These are phyloP conservation scores for Picathartes gymnocephalus DNA, from an alignment of 2,113 vertebrate species.

Conservation along the genomic window DNA sequence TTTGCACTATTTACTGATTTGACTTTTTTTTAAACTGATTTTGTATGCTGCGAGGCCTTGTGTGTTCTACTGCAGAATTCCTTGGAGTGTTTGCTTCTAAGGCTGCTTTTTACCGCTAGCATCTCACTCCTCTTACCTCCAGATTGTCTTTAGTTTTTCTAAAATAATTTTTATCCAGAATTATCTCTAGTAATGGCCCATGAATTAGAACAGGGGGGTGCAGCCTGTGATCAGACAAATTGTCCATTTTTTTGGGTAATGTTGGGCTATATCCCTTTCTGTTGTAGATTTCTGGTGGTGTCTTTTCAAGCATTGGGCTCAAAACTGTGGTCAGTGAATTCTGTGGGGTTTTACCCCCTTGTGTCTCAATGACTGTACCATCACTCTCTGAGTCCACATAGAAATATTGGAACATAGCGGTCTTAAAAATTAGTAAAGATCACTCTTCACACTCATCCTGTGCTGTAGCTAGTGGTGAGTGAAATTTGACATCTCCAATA, in stretches of 20 bases:
- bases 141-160: neutral
- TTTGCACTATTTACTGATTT: neutral
- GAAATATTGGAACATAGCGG: neutral
- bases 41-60: neutral
- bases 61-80: neutral
- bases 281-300: neutral
- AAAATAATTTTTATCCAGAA: neutral
- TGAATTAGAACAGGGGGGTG: neutral
- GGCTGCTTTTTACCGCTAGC: neutral
- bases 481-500: neutral
- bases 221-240: neutral
- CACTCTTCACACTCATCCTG: neutral
- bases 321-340: neutral
- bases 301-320: neutral
- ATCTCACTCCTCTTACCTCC: neutral
- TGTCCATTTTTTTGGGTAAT: neutral
- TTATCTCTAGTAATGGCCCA: neutral
- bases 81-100: neutral
- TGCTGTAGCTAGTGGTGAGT: neutral
- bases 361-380: neutral
- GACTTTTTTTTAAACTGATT: neutral
- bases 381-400: neutral
- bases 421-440: neutral
- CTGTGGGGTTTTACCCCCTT: neutral
- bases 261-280: neutral